Conservation (phyloP, 2,888 invertebrate genomes). For the Molorchus minor region DNA sequence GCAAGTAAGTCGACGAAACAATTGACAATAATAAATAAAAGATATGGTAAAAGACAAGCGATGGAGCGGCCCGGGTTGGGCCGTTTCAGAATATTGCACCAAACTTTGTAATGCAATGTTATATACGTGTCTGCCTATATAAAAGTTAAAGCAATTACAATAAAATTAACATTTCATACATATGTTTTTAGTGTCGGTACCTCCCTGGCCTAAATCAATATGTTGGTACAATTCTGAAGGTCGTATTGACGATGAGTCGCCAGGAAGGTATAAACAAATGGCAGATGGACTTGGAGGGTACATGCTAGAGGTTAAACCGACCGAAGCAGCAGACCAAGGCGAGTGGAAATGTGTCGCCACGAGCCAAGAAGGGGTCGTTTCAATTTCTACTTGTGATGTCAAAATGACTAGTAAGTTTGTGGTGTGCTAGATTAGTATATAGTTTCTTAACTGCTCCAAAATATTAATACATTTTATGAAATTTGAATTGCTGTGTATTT, state of each 20-base stretch:
- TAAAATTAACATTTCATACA: not conserved
- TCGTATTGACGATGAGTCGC: conserved; percentile 72
- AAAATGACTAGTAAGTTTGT: conserved; percentile 83
- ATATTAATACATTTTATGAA: no score
- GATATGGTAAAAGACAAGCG: no score
- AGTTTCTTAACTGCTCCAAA: not conserved
- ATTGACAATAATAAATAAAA: no score
- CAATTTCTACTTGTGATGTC: conserved; percentile 78
- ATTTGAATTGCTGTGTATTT: no score
- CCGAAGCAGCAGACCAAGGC: conserved; percentile 85
- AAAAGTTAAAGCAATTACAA: no score
- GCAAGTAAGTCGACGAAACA: no score
- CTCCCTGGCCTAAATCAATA: conserved; percentile 85
- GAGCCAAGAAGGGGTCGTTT: conserved; percentile 77
- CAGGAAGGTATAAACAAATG: conserved; percentile 73
- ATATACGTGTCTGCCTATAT: no score
- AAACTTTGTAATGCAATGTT: no score
- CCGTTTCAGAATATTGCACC: no score
- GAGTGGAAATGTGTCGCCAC: conserved; percentile 91
- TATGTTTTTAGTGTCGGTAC: conserved; percentile 72
- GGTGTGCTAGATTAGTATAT: no score
- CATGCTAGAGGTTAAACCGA: conserved; percentile 76
- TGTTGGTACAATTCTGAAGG: conserved; percentile 89
- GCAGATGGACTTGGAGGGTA: conserved; percentile 88
- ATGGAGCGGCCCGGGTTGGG: no score